Percentiles rank a stretch among this genome's conserved stretches.
Conservation (phyloP, 1,140 invertebrate genomes). For the Pseudomyrmex sp. region DNA sequence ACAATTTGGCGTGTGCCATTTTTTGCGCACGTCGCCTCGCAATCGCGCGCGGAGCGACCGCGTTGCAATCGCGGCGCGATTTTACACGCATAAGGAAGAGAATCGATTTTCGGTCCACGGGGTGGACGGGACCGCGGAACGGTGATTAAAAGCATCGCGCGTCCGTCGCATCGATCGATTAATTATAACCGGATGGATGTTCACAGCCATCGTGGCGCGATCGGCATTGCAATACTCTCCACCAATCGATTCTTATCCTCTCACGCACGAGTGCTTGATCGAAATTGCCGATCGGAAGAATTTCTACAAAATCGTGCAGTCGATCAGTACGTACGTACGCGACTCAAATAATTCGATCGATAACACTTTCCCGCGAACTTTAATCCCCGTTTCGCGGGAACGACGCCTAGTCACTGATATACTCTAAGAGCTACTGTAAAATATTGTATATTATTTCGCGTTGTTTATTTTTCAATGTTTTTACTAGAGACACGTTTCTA, state of each 20-base stretch:
- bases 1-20: constrained; percentile 40
- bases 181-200: constrained; percentile 36
- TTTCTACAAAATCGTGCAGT: neutral
- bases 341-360: neutral
- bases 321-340: neutral
- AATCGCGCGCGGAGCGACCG: neutral
- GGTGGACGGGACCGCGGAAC: constrained; percentile 46
- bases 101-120: constrained; percentile 52
- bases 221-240: constrained; percentile 12
- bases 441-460: constrained; percentile 81
- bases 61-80: constrained; percentile 30
- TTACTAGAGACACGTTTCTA: constrained; percentile 78
- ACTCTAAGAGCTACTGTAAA: constrained; percentile 79
- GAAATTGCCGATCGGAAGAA: constrained; percentile 1
- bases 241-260: constrained; percentile 50
- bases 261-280: constrained; percentile 8
- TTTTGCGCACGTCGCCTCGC: neutral
- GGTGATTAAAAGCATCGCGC: constrained; percentile 35
- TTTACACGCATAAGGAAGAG: constrained; percentile 39
- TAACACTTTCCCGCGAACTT: constrained; percentile 54
- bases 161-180: constrained; percentile 43
- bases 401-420: constrained; percentile 62
- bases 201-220: constrained; percentile 28
- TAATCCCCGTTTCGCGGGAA: constrained; percentile 71
- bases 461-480: constrained; percentile 81